A percentile compares a stretch with the other conserved stretches of the same genome.
Conservation (phyloP, 2,797 vertebrate species). For the Mus minutoides region DNA sequence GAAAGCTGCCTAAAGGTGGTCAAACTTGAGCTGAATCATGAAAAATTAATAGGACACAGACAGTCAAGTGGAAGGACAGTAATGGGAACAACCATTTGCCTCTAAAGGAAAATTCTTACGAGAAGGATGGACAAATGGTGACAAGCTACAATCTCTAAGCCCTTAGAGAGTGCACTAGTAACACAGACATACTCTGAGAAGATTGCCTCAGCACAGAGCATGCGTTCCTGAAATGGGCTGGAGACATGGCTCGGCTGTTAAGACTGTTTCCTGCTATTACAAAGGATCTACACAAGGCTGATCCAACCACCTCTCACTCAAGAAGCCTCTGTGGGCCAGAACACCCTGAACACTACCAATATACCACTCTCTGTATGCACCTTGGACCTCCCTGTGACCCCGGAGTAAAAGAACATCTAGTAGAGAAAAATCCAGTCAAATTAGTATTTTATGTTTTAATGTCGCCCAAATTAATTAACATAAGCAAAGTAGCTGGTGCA, state of each 20-base stretch:
- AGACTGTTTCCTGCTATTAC: neutral
- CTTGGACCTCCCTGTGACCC: neutral
- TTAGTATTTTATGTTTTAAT: neutral
- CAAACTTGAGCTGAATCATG: slow-evolving; percentile 48
- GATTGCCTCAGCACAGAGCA: neutral
- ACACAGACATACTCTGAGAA: neutral
- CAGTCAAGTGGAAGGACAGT: neutral
- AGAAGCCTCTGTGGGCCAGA: neutral
- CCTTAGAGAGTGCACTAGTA: neutral
- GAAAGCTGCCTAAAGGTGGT: neutral
- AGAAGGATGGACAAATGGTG: neutral
- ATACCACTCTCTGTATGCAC: neutral
- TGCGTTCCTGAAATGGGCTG: neutral
- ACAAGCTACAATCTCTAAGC: neutral
- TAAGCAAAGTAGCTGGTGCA: slow-evolving; percentile 43
- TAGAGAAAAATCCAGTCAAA: slow-evolving; percentile 16
- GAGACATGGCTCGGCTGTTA: neutral
- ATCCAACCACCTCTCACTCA: neutral
- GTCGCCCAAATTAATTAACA: slow-evolving; percentile 28
- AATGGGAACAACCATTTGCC: neutral
- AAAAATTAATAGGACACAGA: slow-evolving; percentile 9
- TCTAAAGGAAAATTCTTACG: neutral
- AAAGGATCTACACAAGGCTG: neutral
- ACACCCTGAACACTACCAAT: neutral
- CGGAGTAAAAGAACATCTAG: neutral